Evolutionary conservation across 2,797 vertebrate genomes (phyloP).

Genomic region (Parauchenoglanis punctatus): DNA sequence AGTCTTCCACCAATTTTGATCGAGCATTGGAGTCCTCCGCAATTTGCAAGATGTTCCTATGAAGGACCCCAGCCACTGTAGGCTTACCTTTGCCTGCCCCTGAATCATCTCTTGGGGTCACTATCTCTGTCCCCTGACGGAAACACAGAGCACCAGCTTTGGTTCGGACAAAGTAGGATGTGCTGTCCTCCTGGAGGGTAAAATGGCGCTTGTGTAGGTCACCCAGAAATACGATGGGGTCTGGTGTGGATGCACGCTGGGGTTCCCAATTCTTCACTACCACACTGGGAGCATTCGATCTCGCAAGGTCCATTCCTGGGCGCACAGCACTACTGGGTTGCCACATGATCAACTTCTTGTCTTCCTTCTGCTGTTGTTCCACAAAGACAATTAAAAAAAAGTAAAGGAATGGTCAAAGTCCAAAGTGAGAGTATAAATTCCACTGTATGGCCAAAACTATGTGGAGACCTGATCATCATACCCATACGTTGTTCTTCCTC

Average conservation of each 20-base stretch:
- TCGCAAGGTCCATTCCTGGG: constrained; percentile 35
- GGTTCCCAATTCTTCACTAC: constrained; percentile 35
- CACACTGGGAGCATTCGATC: constrained; percentile 7
- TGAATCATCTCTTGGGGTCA: constrained; percentile 66
- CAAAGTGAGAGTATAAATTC: background rate
- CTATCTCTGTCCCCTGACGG: constrained; percentile 87
- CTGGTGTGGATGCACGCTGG: constrained; percentile 10
- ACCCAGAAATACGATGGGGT: constrained; percentile 63
- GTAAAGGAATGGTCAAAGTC: background rate
- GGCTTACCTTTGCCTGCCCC: constrained; percentile 59
- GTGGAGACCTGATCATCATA: background rate
- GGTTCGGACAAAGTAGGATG: constrained; percentile 87
- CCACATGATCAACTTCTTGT: constrained; percentile 48
- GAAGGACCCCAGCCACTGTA: constrained; percentile 51
- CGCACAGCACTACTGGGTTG: constrained; percentile 50
- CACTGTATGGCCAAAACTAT: background rate
- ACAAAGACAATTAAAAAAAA: background rate
- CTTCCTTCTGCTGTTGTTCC: constrained; percentile 59
- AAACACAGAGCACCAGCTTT: constrained; percentile 93
- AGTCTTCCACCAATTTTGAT: constrained; percentile 61
- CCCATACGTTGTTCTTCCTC: background rate
- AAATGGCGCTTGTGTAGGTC: constrained; percentile 80
- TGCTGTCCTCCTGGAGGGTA: constrained; percentile 81
- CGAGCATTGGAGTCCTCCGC: constrained; percentile 53
- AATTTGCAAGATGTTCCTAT: constrained; percentile 68